A percentile compares a stretch with the other conserved stretches of the same genome.
These are phyloP conservation scores for Acrocephalus kingi DNA, from an alignment of 2,113 vertebrate species.

Conservation along the genomic window DNA sequence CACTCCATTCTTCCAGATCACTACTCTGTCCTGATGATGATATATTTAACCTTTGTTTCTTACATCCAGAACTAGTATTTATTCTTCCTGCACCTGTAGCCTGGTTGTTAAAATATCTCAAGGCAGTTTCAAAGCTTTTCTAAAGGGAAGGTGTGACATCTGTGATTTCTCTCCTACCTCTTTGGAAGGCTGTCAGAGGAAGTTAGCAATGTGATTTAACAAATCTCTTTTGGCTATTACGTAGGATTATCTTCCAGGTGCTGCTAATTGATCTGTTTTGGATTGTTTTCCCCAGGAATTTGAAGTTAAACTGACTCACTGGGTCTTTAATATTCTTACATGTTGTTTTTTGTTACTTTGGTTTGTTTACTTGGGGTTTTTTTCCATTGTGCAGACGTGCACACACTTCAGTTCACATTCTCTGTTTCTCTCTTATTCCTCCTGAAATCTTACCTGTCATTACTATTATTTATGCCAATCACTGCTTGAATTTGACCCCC, in stretches of 20 bases:
- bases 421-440: not conserved
- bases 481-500: not conserved
- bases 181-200: not conserved
- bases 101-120: not conserved
- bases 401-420: not conserved
- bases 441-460: not conserved
- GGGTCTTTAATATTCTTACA: not conserved
- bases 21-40: not conserved
- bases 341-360: not conserved
- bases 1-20: not conserved
- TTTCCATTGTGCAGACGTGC: rapidly evolving
- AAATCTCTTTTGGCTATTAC: not conserved
- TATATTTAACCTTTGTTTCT: conserved; percentile 24
- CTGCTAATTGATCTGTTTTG: not conserved
- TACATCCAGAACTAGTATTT: not conserved
- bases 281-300: not conserved
- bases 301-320: not conserved
- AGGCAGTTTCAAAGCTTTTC: not conserved
- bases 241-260: conserved; percentile 13
- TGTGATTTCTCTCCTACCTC: not conserved
- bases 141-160: not conserved
- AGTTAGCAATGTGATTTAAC: not conserved
- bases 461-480: not conserved
- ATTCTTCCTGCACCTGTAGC: not conserved
- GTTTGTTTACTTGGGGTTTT: not conserved